A percentile compares a stretch with the other conserved stretches of the same genome.
Conservation (phyloP, 1,140 invertebrate species). For the Bombus sylvicola region DNA sequence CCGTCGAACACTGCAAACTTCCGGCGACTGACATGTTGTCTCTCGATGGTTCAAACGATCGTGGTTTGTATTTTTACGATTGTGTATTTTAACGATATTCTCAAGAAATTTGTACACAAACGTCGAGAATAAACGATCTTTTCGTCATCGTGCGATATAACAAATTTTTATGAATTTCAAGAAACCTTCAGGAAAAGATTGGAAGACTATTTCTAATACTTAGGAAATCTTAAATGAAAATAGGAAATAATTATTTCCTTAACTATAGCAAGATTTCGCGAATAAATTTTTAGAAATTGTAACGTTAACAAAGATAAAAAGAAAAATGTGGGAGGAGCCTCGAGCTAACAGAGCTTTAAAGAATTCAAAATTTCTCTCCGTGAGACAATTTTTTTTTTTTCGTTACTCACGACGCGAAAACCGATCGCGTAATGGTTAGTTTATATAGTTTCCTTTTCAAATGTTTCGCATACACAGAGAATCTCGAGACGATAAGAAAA, state of each 20-base stretch:
- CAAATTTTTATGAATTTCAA: neutral
- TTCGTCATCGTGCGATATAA: neutral
- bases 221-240: too few species aligned
- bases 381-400: neutral
- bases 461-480: neutral
- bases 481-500: neutral
- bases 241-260: too few species aligned
- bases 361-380: neutral
- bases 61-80: neutral
- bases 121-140: neutral
- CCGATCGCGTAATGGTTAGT: neutral
- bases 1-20: conserved; percentile 16
- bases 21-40: neutral
- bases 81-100: neutral
- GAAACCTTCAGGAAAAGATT: neutral
- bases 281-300: neutral
- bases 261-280: neutral
- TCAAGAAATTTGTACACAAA: neutral
- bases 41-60: neutral
- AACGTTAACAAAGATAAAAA: neutral
- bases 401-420: neutral
- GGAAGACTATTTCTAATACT: too few species aligned
- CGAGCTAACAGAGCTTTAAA: neutral
- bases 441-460: neutral
- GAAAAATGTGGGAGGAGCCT: neutral